A percentile compares a stretch with the other conserved stretches of the same genome.
Evolutionary conservation across 2,113 vertebrate species (phyloP).

Genomic region (Crocuta crocuta): DNA sequence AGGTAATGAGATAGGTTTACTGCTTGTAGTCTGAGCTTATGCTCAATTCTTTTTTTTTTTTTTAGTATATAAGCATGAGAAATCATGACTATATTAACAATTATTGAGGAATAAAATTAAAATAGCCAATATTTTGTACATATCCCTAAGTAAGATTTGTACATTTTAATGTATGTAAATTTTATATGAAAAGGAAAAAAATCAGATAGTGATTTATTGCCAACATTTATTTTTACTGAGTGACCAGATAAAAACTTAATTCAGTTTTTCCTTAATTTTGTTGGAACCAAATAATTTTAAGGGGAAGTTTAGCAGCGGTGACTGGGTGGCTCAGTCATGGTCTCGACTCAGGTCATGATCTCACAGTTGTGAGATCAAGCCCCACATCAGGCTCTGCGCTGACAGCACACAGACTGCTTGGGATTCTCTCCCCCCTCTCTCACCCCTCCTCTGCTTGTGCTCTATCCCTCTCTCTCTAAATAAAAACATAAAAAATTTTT

Average conservation of each 20-base stretch:
- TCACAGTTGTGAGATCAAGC: too few species aligned
- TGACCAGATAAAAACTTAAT: neutral
- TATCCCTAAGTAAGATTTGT: neutral
- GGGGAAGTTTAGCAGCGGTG: neutral
- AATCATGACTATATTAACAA: neutral
- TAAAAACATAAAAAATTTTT: too few species aligned
- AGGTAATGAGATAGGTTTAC: neutral
- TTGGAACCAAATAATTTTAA: constrained; percentile 27
- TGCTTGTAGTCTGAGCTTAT: neutral
- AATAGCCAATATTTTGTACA: neutral
- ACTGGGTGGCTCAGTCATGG: too few species aligned
- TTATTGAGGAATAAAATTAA: neutral
- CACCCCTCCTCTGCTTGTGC: too few species aligned
- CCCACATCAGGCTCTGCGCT: too few species aligned
- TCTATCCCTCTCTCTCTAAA: too few species aligned
- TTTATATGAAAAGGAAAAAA: constrained; percentile 30
- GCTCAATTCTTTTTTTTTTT: neutral
- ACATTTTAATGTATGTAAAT: neutral
- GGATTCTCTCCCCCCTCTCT: too few species aligned
- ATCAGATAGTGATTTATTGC: neutral
- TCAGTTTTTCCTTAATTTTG: neutral
- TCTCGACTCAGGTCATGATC: too few species aligned
- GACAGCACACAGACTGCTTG: too few species aligned
- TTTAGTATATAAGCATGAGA: neutral
- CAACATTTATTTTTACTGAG: constrained; percentile 22